Evolutionary conservation across 92 coral and sea anemone genomes (phyloP).

Genomic region (Metridium senile): DNA sequence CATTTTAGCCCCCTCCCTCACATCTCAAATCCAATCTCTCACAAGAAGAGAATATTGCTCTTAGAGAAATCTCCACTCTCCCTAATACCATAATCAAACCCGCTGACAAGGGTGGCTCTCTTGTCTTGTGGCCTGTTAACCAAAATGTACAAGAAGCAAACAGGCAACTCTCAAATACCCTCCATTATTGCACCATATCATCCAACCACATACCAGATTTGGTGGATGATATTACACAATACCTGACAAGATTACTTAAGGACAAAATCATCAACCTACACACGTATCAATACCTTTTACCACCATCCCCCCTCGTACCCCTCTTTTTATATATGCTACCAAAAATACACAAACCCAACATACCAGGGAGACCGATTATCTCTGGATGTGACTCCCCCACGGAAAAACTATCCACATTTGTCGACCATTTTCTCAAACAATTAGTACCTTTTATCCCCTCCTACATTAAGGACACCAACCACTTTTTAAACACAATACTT

Average conservation of each 20-base stretch:
- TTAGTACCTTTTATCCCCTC: slow-evolving; percentile 42
- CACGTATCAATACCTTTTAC: slow-evolving; percentile 15
- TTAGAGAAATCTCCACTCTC: background rate
- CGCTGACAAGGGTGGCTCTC: too few species aligned
- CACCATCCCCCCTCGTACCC: slow-evolving; percentile 7
- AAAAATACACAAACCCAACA: slow-evolving; percentile 42
- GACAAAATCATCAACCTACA: slow-evolving; percentile 2
- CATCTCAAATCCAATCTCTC: slow-evolving; percentile 1
- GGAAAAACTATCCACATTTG: slow-evolving; percentile 26
- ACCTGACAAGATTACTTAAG: background rate
- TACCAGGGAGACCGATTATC: slow-evolving; percentile 45
- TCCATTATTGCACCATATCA: background rate
- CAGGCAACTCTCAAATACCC: background rate
- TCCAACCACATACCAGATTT: background rate
- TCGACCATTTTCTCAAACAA: slow-evolving; percentile 45
- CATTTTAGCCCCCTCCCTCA: too few species aligned
- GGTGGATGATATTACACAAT: background rate
- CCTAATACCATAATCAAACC: background rate
- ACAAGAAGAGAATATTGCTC: too few species aligned
- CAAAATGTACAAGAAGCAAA: background rate
- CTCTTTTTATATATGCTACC: slow-evolving; percentile 45
- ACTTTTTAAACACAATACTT: slow-evolving; percentile 43
- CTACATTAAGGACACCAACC: slow-evolving; percentile 54
- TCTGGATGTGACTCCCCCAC: too few species aligned
- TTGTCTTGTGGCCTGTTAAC: background rate